A percentile compares a stretch with the other conserved stretches of the same genome.
Evolutionary conservation across 2,113 vertebrate genomes (phyloP).

Genomic region (Mirounga angustirostris): DNA sequence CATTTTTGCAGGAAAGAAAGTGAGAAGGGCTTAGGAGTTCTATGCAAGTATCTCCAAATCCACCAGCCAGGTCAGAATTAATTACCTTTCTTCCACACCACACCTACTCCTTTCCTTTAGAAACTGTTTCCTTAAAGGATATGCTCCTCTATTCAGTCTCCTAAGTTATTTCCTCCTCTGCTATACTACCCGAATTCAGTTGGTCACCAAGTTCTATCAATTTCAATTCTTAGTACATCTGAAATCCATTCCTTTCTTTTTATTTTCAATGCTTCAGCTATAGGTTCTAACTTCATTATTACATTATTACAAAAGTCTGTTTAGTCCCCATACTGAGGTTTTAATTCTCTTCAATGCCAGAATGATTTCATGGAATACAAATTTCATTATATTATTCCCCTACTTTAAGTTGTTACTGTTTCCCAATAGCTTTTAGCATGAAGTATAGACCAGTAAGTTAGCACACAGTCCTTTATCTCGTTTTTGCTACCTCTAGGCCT

Average conservation of each 20-base stretch:
- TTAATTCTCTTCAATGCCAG: not conserved
- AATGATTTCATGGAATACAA: not conserved
- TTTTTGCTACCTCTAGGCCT: not conserved
- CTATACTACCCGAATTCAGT: not conserved
- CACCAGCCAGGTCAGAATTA: not conserved
- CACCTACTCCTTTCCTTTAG: not conserved
- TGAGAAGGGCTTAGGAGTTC: not conserved
- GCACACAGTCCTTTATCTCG: not conserved
- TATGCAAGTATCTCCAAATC: not conserved
- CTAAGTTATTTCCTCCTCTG: not conserved
- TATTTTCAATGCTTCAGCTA: not conserved
- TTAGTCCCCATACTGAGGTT: not conserved
- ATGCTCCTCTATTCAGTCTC: not conserved
- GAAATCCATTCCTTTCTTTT: not conserved
- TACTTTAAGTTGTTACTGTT: not conserved
- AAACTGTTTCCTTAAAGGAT: not conserved
- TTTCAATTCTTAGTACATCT: not conserved
- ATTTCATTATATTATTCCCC: not conserved
- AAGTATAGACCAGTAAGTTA: not conserved
- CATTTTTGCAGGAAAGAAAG: not conserved
- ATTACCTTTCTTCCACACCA: not conserved
- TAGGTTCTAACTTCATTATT: not conserved
- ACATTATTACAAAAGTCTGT: not conserved
- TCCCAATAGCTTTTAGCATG: not conserved
- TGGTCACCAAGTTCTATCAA: not conserved